Base-by-base conservation (phyloP, 2,113 vertebrate genomes). In the Glaucidium brasilianum region DNA sequence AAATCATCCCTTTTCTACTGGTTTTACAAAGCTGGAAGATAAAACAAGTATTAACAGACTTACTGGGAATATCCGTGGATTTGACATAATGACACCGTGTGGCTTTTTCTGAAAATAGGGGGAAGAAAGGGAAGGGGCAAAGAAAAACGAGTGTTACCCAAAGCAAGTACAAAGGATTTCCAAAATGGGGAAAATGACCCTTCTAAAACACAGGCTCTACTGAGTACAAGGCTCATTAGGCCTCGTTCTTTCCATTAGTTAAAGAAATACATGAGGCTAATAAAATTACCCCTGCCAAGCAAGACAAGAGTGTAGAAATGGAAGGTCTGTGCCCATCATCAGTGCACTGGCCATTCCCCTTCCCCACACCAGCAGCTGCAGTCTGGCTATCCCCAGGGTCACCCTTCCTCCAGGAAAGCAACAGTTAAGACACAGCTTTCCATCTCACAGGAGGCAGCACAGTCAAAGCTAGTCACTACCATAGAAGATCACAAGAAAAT, bases 61-160 rank as follows among this genome's bases (percentile, higher is more conserved):
- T 91, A 97, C 96, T 14, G 96, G 96, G 84, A 91, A 96, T 49
- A 97, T 82, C 35, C 56, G 50, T 21, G 96, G 93, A 5, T 95
- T 95, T 5, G 94, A 15, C 5, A 2, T 0, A 15, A 91, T 4
- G 2, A 45, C 1, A 8, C 87, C 84, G 0, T 82, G 74, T 0
- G 96, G 96, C 0, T 0, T 4, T 72, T 94, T 96, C 96, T 97
- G 90, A 5, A 80, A 66, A 41, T 1, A 1, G 9, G 3, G 15
- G 9, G 12, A 69, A 49, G 11, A 80, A 23, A 58, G n/a, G 20
- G 50, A 19, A 11, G 32, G n/a, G 39, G 23, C 5, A 30, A 56
- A 58, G 26, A 23, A 45, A 92, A 71, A 34, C 11, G 11, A 74
- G 7, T 0, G 1, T 92, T 52, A 92, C 15, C 5, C 18, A 47